phyloP scores from a whole-genome alignment of 2,797 vertebrate species.

The Spheniscus humboldti region DNA sequence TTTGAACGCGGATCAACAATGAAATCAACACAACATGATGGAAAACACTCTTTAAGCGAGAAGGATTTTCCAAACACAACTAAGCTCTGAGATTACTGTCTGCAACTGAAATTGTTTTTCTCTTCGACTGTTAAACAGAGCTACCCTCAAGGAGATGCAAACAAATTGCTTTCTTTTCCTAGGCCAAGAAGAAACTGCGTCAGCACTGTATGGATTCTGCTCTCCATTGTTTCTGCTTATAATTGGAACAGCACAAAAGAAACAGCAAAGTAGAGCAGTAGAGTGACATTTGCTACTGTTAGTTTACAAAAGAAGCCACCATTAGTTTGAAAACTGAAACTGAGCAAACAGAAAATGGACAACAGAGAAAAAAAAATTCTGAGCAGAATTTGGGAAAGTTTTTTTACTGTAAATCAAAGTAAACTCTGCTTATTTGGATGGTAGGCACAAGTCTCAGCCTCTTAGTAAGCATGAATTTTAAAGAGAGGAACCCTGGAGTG shows the following conservation, averaged over 20 bases:
- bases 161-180: not conserved
- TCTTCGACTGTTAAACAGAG: not conserved
- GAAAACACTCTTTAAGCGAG: not conserved
- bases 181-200: not conserved
- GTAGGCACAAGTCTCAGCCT: not conserved
- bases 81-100: not conserved
- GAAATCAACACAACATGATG: not conserved
- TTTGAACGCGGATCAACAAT: not conserved
- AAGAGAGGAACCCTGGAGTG: not conserved
- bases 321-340: not conserved
- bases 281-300: not conserved
- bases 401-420: not conserved
- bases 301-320: not conserved
- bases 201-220: not conserved
- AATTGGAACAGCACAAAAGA: not conserved
- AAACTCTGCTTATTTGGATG: not conserved
- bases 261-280: not conserved
- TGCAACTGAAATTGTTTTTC: not conserved
- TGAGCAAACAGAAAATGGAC: not conserved
- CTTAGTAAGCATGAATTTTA: not conserved
- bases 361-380: not conserved
- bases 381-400: not conserved
- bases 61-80: not conserved
- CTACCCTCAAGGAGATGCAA: not conserved
- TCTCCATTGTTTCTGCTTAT: conserved; percentile 22